These are phyloP conservation scores for Sminthurinus aureus DNA, from an alignment of 2,888 invertebrate species.

Conservation along the genomic window DNA sequence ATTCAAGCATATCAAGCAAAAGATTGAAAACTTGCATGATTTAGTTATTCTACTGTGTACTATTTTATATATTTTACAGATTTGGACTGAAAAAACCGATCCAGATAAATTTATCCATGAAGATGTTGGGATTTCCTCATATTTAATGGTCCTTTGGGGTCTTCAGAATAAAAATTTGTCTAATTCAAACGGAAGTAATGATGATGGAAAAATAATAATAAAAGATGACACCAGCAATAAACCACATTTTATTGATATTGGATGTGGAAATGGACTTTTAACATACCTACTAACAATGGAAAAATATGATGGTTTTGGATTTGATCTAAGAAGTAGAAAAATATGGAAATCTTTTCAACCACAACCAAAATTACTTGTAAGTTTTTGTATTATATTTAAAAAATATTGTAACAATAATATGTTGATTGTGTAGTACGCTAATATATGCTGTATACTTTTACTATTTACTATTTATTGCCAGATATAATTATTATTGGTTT, in stretches of 20 bases:
- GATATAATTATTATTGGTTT: too few relatives aligned
- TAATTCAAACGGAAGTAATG: not conserved
- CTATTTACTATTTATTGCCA: not conserved
- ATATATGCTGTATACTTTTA: too few relatives aligned
- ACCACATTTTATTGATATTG: constrained; percentile 85
- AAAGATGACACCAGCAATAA: constrained; percentile 62
- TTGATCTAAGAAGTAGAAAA: constrained; percentile 83
- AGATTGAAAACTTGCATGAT: not conserved
- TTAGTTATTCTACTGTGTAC: not conserved
- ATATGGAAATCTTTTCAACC: constrained; percentile 76
- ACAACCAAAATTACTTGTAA: constrained; percentile 72
- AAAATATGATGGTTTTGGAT: constrained; percentile 82
- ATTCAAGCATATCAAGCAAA: not conserved
- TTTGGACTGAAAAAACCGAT: constrained; percentile 93
- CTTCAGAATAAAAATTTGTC: not conserved
- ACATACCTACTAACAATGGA: constrained; percentile 85
- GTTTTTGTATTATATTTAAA: constrained; percentile 47
- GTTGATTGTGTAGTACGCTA: too few relatives aligned
- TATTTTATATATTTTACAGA: constrained; percentile 65
- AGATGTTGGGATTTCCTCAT: constrained; percentile 93
- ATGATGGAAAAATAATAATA: too few relatives aligned
- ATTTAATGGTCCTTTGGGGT: constrained; percentile 80
- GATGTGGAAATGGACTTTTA: constrained; percentile 96
- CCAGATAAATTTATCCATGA: constrained; percentile 95
- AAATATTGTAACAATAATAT: too few relatives aligned